Evolutionary conservation across 2,888 invertebrate species (phyloP), one percentile per base, ranked within the genome.

Genomic region (Standfussiana lucernea): DNA sequence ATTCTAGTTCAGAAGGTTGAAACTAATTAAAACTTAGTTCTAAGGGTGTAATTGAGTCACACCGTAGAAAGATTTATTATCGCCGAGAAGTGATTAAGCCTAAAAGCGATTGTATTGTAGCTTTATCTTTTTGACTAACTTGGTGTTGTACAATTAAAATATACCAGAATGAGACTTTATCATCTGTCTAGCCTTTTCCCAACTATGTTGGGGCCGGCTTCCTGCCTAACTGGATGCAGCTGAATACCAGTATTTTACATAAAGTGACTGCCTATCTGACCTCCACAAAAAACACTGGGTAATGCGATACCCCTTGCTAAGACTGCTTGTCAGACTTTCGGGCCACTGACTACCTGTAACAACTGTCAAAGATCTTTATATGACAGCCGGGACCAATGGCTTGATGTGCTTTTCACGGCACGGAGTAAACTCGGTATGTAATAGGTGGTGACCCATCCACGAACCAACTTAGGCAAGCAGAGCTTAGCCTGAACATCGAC

Each of bases 21-120:
- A 68, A 79, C 69, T 69, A 69, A 32, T 76, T 69, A 50, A 69
- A 79, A 79, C 11, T 76, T 70, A 13, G 24, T 40, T 32, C 13
- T n/a, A 56, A 66, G 45, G 79, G 15, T 40, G 10, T 69, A 47
- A 76, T 47, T n/a, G 1, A 40, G 56, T 79, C 11, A 32, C 45
- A 42, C 21, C 69, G 56, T 32, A 37, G 15, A 56, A 66, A 79
- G 68, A 56, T 79, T 56, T 79, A 56, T 45, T 56, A 45, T 13
- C 45, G 1, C 11, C 7, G 5, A 35, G 15, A 75, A 40, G 45
- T 56, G 45, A 56, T 68, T 76, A 37, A 53, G 18, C 35, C 6
- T 35, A 18, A 18, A 65, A 64, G 21, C 21, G 32, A 32, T n/a
- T 56, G 28, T 28, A 32, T 21, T 32, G 59, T 21, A 59, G 8